Evolutionary conservation across 1,140 invertebrate genomes (phyloP).

Genomic region (Megalonaias nervosa): DNA sequence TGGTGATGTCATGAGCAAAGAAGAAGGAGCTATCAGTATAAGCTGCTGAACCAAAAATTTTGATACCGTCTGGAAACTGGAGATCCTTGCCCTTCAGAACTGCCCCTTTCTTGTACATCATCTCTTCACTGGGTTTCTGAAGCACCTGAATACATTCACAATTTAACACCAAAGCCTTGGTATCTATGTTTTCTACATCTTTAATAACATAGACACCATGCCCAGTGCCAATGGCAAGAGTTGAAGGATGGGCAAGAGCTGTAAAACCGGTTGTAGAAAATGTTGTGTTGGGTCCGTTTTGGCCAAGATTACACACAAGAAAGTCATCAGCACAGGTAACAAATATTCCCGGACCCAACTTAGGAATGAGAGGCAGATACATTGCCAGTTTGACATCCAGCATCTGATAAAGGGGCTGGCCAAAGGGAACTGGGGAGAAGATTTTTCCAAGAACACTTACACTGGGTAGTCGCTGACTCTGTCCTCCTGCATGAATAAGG

Average conservation of each 20-base stretch:
- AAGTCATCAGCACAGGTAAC: slow-evolving; percentile 73
- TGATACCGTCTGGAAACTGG: slow-evolving; percentile 45
- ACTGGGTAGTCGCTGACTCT: slow-evolving; percentile 73
- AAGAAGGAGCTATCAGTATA: slow-evolving; percentile 74
- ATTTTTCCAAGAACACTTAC: slow-evolving; percentile 72
- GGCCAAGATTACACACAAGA: slow-evolving; percentile 67
- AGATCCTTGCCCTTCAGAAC: slow-evolving; percentile 48
- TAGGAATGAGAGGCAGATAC: slow-evolving; percentile 70
- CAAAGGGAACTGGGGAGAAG: slow-evolving; percentile 69
- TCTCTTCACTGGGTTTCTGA: slow-evolving; percentile 70
- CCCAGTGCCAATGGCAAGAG: slow-evolving; percentile 66
- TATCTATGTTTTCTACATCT: slow-evolving; percentile 39
- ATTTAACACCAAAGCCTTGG: slow-evolving; percentile 41
- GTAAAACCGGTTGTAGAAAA: slow-evolving; percentile 69
- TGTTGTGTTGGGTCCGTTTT: slow-evolving; percentile 44
- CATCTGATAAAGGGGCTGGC: slow-evolving; percentile 65
- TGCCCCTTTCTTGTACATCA: slow-evolving; percentile 68
- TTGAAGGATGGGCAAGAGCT: slow-evolving; percentile 72
- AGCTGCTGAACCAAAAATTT: slow-evolving; percentile 55
- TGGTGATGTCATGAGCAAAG: slow-evolving; percentile 68
- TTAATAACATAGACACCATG: slow-evolving; percentile 73
- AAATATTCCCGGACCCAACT: slow-evolving; percentile 72
- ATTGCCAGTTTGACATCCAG: slow-evolving; percentile 72
- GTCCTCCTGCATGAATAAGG: slow-evolving; percentile 73
- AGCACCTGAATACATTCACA: slow-evolving; percentile 68